These are phyloP conservation scores for Gymnosoma rotundatum DNA, from an alignment of 2,888 invertebrate genomes.

Conservation along the genomic window DNA sequence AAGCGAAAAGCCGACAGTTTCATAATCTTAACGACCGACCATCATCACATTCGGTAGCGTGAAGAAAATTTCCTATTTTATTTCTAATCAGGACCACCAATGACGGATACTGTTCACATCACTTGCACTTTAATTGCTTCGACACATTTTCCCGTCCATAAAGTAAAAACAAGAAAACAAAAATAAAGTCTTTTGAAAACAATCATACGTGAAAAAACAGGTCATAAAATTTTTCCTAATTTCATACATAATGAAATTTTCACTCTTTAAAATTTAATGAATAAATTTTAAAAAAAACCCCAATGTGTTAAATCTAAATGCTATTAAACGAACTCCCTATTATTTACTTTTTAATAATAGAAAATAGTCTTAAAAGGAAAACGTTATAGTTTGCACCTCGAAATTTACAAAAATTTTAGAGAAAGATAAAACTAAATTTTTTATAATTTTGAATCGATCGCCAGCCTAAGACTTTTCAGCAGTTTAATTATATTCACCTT, in stretches of 20 bases:
- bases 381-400: not conserved
- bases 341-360: not conserved
- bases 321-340: not conserved
- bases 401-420: not conserved
- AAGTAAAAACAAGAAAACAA: not conserved
- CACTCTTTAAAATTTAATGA: not conserved
- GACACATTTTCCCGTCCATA: conserved; percentile 33
- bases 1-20: conserved; percentile 48
- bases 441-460: not conserved
- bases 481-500: too few species aligned
- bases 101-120: conserved; percentile 36
- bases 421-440: not conserved
- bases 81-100: conserved; percentile 57
- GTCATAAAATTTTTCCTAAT: conserved; percentile 7
- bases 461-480: not conserved
- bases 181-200: conserved; percentile 6
- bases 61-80: conserved; percentile 33
- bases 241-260: not conserved
- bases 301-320: not conserved
- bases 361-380: too few species aligned
- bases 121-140: conserved; percentile 44
- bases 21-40: conserved; percentile 52
- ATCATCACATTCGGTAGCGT: conserved; percentile 45
- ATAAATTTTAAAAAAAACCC: not conserved
- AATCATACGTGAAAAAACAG: not conserved